Conservation (phyloP, 2,113 vertebrate species). For the Sylvilagus bachmani region DNA sequence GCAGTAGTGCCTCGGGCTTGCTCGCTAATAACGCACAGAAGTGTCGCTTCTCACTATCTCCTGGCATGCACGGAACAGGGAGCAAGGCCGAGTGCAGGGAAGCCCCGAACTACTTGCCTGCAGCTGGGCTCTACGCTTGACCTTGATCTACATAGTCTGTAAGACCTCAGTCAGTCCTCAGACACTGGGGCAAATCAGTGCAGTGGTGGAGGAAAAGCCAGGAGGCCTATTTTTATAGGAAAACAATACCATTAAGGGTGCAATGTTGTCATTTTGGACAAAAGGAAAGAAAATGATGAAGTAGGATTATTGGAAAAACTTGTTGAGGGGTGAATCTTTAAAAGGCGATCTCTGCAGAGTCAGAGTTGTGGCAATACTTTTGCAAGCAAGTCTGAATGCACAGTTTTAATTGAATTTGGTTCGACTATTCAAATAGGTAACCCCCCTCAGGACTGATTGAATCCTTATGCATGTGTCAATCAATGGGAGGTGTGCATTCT, state of each 20-base stretch:
- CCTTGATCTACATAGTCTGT: constrained; percentile 57
- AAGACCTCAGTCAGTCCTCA: constrained; percentile 46
- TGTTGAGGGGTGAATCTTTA: constrained; percentile 39
- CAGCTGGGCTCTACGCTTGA: constrained; percentile 60
- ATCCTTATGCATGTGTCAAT: constrained; percentile 96
- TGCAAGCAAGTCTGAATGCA: constrained; percentile 79
- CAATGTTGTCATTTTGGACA: constrained; percentile 45
- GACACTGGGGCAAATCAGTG: constrained; percentile 54
- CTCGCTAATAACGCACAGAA: constrained; percentile 60
- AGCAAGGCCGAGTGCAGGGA: constrained; percentile 30
- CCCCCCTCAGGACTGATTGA: constrained; percentile 84
- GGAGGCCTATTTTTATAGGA: constrained; percentile 63
- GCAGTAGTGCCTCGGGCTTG: constrained; percentile 66
- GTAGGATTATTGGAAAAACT: constrained; percentile 54
- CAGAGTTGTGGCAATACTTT: constrained; percentile 70
- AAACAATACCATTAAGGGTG: constrained; percentile 23
- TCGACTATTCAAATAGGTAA: constrained; percentile 72
- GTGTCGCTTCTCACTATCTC: constrained; percentile 59
- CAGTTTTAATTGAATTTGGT: constrained; percentile 69
- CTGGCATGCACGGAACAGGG: constrained; percentile 52
- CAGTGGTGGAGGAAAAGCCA: constrained; percentile 73
- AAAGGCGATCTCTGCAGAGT: constrained; percentile 40
- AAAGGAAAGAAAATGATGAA: constrained; percentile 65
- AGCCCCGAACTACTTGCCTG: constrained; percentile 68
- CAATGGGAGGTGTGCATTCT: constrained; percentile 98